Evolutionary conservation across 2,888 invertebrate species (phyloP).

Genomic region (Omphaloscelis lunosa): DNA sequence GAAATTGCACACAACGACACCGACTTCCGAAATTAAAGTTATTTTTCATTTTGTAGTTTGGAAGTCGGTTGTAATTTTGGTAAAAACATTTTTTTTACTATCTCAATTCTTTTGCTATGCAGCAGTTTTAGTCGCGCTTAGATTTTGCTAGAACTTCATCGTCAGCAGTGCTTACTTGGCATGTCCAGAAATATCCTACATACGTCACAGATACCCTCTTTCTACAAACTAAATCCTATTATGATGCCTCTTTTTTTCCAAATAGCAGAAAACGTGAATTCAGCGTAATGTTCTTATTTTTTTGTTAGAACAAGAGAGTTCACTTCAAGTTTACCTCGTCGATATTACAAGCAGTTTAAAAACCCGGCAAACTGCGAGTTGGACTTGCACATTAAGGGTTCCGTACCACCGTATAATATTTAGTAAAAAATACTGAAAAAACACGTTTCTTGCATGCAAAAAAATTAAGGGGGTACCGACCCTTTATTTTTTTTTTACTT

Average conservation of each 20-base stretch:
- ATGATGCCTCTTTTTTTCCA: not conserved
- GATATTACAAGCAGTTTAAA: not conserved
- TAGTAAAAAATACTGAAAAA: too few relatives aligned
- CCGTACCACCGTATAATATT: too few relatives aligned
- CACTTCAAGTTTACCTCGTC: not conserved
- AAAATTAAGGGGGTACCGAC: too few relatives aligned
- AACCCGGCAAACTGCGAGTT: too few relatives aligned
- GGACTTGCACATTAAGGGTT: too few relatives aligned
- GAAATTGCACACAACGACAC: too few relatives aligned
- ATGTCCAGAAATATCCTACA: conserved; percentile 3
- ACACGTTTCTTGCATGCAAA: too few relatives aligned
- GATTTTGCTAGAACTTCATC: not conserved
- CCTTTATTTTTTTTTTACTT: too few relatives aligned
- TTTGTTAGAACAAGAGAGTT: not conserved
- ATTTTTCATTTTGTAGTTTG: too few relatives aligned
- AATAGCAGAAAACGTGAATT: conserved; percentile 8
- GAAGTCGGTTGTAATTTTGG: too few relatives aligned
- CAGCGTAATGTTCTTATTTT: not conserved
- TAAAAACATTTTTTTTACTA: too few relatives aligned
- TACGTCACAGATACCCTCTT: not conserved
- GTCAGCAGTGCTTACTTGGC: not conserved
- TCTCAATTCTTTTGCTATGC: not conserved
- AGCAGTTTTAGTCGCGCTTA: conserved; percentile 1
- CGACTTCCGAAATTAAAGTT: too few relatives aligned
- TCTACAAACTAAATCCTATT: not conserved